Evolutionary conservation across 2,888 invertebrate species (phyloP).

Genomic region (Cremastinae sp.): DNA sequence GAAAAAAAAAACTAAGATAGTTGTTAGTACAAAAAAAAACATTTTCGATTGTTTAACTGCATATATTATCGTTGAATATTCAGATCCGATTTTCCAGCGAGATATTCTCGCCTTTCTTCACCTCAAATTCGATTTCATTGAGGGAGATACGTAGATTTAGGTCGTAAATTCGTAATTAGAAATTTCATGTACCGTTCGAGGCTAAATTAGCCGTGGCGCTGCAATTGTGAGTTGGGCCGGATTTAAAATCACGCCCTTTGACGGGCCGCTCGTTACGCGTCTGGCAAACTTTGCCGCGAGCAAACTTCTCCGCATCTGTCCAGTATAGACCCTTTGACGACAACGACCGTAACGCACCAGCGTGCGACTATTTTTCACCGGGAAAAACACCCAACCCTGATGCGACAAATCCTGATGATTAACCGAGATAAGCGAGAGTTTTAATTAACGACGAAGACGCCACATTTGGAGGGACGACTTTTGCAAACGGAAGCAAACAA

Average conservation of each 20-base stretch:
- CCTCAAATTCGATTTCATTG: conserved; percentile 7
- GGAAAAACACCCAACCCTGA: conserved; percentile 15
- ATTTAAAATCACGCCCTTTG: conserved; percentile 19
- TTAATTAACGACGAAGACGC: conserved; percentile 6
- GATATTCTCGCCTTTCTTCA: conserved; percentile 27
- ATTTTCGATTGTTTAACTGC: conserved; percentile 74
- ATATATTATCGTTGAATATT: conserved; percentile 71
- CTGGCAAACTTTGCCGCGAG: conserved; percentile 18
- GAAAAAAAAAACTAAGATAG: conserved; percentile 41
- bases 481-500: conserved; percentile 31
- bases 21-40: conserved; percentile 46
- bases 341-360: background rate
- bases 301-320: background rate
- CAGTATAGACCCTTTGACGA: conserved; percentile 13
- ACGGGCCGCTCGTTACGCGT: conserved; percentile 27
- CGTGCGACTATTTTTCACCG: conserved; percentile 10
- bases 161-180: conserved; percentile 11
- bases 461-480: conserved; percentile 18
- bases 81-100: conserved; percentile 61
- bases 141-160: background rate
- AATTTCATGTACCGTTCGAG: conserved; percentile 23
- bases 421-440: background rate
- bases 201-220: conserved; percentile 9
- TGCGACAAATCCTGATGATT: conserved; percentile 2
- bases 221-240: conserved; percentile 4